phyloP scores from a whole-genome alignment of 2,797 vertebrate genomes.

The Synanceia verrucosa region DNA sequence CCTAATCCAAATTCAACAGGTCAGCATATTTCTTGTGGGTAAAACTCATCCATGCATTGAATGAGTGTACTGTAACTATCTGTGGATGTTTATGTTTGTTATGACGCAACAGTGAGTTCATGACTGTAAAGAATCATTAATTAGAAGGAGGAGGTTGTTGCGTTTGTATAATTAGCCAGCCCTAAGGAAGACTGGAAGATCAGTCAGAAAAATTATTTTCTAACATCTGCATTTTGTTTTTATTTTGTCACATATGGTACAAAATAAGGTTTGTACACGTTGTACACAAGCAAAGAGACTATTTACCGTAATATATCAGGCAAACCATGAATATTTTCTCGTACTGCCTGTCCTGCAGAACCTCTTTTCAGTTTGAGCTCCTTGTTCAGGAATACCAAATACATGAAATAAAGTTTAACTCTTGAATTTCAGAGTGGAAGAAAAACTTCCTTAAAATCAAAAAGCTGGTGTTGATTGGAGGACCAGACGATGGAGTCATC shows the following conservation, averaged over 20 bases:
- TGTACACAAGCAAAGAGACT: background rate
- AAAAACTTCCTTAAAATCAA: conserved; percentile 89
- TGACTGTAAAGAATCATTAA: background rate
- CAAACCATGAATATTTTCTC: too few species aligned
- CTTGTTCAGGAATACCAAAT: background rate
- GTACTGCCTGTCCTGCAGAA: too few species aligned
- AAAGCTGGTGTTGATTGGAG: conserved; percentile 88
- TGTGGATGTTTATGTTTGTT: background rate
- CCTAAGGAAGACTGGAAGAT: background rate
- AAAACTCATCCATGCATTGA: background rate
- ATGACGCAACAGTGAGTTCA: background rate
- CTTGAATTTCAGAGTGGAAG: conserved; percentile 85
- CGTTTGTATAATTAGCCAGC: background rate
- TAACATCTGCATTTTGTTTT: background rate
- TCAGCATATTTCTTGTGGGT: conserved; percentile 58
- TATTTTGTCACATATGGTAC: background rate
- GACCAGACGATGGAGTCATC: conserved; percentile 92
- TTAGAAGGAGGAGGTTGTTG: background rate
- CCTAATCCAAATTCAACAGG: conserved; percentile 87
- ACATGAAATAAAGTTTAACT: conserved; percentile 4
- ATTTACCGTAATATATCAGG: background rate
- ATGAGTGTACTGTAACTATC: background rate
- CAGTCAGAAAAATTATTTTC: background rate
- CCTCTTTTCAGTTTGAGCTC: too few species aligned
- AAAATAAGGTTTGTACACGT: background rate